Evolutionary conservation across 2,113 vertebrate species (phyloP), one percentile per base, ranked within the genome.

Genomic region (Heterotilapia buettikoferi): DNA sequence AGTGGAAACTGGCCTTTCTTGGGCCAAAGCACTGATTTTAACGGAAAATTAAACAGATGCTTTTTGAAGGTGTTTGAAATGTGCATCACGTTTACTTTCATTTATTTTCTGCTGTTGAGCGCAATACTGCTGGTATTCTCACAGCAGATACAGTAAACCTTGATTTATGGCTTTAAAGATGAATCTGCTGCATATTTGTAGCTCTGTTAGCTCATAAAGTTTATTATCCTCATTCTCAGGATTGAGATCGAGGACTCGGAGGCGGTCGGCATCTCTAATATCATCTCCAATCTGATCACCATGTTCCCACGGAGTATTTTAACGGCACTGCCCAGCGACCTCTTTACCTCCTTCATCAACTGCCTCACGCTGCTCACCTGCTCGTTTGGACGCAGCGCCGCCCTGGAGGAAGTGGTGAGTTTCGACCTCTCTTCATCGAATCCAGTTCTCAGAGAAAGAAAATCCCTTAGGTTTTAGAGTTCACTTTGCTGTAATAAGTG

Each of bases 241-340:
- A 99, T 99, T 93, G 99, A 99, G 96, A 99, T 99, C 86, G 99
- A 99, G 95, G 99, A 99, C 95, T 99, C 98, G 0, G 99, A 99
- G 97, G 99, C 99, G 2, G 97, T 99, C 71, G 99, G 99, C 43
- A 97, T 99, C 95, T 97, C 99, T 85, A 99, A 97, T 94, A 98
- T 99, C 94, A 98, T 99, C 96, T 99, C 98, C 96, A 99, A 99
- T 90, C 95, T 99, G 93, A 99, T 99, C 96, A 98, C 98, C 5
- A 98, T 98, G 91, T 99, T 99, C 93, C 98, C 98, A 14, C 97
- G 98, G 40, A 99, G 97, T 89, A 96, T 96, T 91, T 95, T 99
- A 90, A 99, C 98, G n/a, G 98, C 98, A 31, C 96, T 99, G 95
- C 98, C 98, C 81, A 98, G 95, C 36, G 98, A 99, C 68, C 98